A percentile compares a stretch with the other conserved stretches of the same genome.
These are phyloP conservation scores for Dolichopus griseipennis DNA, from an alignment of 2,888 invertebrate species.

Conservation along the genomic window DNA sequence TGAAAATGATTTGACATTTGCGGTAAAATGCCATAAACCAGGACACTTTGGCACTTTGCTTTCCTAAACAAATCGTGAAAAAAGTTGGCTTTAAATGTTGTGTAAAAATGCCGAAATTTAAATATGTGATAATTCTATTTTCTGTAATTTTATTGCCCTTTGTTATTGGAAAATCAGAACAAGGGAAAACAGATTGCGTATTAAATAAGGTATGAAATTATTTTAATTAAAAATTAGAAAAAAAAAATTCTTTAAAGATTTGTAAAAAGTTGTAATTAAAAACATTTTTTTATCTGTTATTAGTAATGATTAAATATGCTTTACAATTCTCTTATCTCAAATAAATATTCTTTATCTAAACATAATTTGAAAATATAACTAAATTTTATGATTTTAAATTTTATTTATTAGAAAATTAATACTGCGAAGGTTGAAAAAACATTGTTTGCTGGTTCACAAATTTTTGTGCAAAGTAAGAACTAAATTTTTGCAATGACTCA, in stretches of 20 bases:
- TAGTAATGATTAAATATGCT: too few relatives aligned
- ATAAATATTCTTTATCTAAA: too few relatives aligned
- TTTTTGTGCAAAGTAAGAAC: conserved; percentile 58
- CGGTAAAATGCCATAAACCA: too few relatives aligned
- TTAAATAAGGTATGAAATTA: conserved; percentile 18
- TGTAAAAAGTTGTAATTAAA: too few relatives aligned
- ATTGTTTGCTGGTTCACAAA: conserved; percentile 60
- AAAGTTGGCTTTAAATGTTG: not conserved
- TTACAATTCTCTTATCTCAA: too few relatives aligned
- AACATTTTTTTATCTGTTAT: too few relatives aligned
- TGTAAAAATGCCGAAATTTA: conserved; percentile 18
- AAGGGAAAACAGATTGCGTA: conserved; percentile 22
- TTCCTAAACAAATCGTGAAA: not conserved
- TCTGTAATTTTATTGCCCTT: conserved; percentile 16
- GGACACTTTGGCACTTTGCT: not conserved
- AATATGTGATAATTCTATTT: not conserved
- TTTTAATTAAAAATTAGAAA: not conserved
- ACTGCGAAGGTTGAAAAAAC: conserved; percentile 45
- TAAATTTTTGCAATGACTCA: not conserved
- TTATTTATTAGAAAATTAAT: conserved; percentile 26
- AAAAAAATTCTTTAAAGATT: not conserved
- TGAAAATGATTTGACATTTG: too few relatives aligned
- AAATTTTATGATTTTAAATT: not conserved
- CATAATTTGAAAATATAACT: not conserved
- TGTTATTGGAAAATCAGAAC: conserved; percentile 22